These are phyloP conservation scores for Griposia aprilina DNA, from an alignment of 2,888 invertebrate species.

Conservation along the genomic window DNA sequence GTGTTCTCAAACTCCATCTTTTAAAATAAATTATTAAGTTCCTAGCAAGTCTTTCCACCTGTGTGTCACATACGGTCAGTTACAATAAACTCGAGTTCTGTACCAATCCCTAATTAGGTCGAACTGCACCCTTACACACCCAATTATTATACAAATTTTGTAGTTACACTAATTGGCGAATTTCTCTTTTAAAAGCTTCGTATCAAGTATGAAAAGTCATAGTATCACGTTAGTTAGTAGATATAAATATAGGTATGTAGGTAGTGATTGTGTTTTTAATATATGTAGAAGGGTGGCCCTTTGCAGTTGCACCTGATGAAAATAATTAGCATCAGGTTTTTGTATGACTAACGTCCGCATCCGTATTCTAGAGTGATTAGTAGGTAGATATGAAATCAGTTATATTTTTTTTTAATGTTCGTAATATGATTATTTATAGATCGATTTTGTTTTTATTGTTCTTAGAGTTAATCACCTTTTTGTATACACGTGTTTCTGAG, in stretches of 20 bases:
- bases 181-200: slow-evolving; percentile 72
- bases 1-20: too few relatives aligned
- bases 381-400: not conserved
- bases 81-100: slow-evolving; percentile 80
- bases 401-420: not conserved
- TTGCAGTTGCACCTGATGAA: not conserved
- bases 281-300: not conserved
- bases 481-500: not conserved
- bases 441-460: too few relatives aligned
- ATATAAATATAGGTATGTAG: not conserved
- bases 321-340: not conserved
- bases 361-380: not conserved
- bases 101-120: slow-evolving; percentile 85
- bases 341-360: not conserved
- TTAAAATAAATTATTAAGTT: not conserved
- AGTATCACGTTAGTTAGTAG: not conserved
- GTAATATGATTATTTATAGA: too few relatives aligned
- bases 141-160: slow-evolving; percentile 86
- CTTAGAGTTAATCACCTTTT: too few relatives aligned
- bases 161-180: slow-evolving; percentile 82
- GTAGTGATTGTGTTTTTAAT: not conserved
- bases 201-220: not conserved
- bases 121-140: slow-evolving; percentile 78
- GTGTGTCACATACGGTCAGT: slow-evolving; percentile 81
- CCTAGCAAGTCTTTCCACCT: not conserved